A percentile compares a stretch with the other conserved stretches of the same genome.
Conservation (phyloP, 2,797 vertebrate genomes). For the Chaenodraco wilsoni region DNA sequence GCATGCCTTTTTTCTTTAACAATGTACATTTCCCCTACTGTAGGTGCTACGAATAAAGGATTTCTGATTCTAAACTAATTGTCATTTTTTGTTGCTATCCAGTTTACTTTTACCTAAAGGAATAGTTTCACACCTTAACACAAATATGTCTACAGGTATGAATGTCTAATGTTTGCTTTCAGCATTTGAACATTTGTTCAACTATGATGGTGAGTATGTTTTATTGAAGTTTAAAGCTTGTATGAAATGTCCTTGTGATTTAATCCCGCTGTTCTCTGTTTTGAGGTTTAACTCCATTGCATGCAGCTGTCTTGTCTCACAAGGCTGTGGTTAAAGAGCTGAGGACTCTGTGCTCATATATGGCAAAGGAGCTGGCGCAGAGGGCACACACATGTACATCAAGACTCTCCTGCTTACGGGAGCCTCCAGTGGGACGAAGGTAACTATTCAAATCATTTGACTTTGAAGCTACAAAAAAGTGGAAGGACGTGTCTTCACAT, state of each 20-base stretch:
- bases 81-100: neutral
- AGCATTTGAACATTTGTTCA: constrained; percentile 61
- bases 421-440: constrained; percentile 87
- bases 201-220: constrained; percentile 89
- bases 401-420: constrained; percentile 91
- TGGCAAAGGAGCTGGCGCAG: constrained; percentile 79
- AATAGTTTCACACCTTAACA: neutral
- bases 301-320: constrained; percentile 88
- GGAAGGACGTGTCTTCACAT: constrained; percentile 91
- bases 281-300: constrained; percentile 90
- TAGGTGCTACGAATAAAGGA: too few relatives aligned
- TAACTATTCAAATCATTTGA: constrained; percentile 43
- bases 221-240: accelerated
- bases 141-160: neutral
- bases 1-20: too few relatives aligned
- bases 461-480: constrained; percentile 83
- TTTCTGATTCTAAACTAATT: neutral
- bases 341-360: constrained; percentile 69
- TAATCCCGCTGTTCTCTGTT: neutral
- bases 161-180: neutral
- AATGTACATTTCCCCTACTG: too few relatives aligned
- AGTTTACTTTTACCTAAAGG: neutral
- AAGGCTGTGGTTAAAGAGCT: constrained; percentile 88
- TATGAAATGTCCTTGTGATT: neutral
- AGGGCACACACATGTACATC: constrained; percentile 82